Evolutionary conservation across 2,888 invertebrate genomes (phyloP).

Genomic region (Neoascia interrupta): DNA sequence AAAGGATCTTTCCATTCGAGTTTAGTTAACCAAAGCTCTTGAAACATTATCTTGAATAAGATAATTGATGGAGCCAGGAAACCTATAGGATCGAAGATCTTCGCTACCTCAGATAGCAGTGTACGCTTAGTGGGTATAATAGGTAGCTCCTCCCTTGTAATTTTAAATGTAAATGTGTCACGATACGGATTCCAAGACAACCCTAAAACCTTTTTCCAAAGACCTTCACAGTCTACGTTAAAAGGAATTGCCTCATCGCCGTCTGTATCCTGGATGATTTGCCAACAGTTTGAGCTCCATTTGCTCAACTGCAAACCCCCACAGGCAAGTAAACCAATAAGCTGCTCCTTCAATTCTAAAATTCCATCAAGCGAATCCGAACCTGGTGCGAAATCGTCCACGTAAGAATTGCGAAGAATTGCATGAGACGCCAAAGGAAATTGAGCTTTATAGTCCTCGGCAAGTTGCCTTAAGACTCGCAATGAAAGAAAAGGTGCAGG

Average conservation of each 20-base stretch:
- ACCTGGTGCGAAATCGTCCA: not conserved
- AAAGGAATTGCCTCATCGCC: not conserved
- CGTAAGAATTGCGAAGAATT: not conserved
- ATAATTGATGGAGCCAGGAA: not conserved
- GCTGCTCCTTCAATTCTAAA: not conserved
- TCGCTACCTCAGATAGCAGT: not conserved
- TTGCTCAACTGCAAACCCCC: not conserved
- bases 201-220: slow-evolving; percentile 2
- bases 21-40: not conserved
- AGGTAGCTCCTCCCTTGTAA: not conserved
- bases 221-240: slow-evolving; percentile 21
- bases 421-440: not conserved
- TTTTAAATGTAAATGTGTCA: not conserved
- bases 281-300: not conserved
- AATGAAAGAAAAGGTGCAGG: not conserved
- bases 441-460: not conserved
- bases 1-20: not conserved
- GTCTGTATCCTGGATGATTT: not conserved
- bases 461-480: not conserved
- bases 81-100: not conserved
- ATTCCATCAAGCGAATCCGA: not conserved
- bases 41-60: not conserved
- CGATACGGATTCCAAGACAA: slow-evolving; percentile 5
- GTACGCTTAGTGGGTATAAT: not conserved
- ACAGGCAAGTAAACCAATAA: not conserved